Percentiles rank a stretch among this genome's conserved stretches.
phyloP scores from a whole-genome alignment of 2,113 vertebrate genomes.

The Perca schrenkii region DNA sequence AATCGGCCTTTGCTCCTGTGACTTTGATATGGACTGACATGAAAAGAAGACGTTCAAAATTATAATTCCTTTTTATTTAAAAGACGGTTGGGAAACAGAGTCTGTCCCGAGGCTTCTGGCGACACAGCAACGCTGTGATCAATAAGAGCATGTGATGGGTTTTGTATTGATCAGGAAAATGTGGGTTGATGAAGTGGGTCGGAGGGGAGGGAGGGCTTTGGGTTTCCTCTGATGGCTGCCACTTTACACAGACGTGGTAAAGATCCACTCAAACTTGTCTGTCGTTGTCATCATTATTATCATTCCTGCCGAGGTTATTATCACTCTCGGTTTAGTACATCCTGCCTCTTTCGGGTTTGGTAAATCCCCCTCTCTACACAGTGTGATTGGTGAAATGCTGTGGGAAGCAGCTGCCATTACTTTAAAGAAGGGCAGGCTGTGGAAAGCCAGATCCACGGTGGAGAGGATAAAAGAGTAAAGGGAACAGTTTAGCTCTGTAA shows the following conservation, averaged over 20 bases:
- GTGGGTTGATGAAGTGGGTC: slow-evolving; percentile 82
- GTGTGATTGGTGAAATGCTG: slow-evolving; percentile 33
- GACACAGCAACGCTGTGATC: slow-evolving; percentile 77
- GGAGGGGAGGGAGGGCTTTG: slow-evolving; percentile 29
- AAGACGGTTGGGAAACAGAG: slow-evolving; percentile 67
- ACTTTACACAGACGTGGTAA: slow-evolving; percentile 44
- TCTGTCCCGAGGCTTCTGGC: slow-evolving; percentile 76
- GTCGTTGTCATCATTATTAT: slow-evolving; percentile 54
- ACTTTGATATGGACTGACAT: slow-evolving; percentile 80
- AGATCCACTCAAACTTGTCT: slow-evolving; percentile 56
- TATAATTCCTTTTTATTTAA: slow-evolving; percentile 71
- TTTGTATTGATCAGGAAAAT: slow-evolving; percentile 82
- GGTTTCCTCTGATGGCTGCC: slow-evolving; percentile 52
- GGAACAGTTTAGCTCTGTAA: slow-evolving; percentile 69
- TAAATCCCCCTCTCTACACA: slow-evolving; percentile 11
- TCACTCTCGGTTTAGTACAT: slow-evolving; percentile 39
- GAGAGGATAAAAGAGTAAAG: slow-evolving; percentile 64
- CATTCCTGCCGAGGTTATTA: slow-evolving; percentile 55
- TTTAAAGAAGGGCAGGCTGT: slow-evolving; percentile 57
- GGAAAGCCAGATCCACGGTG: slow-evolving; percentile 41
- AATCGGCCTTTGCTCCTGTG: slow-evolving; percentile 61
- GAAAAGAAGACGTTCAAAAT: slow-evolving; percentile 72
- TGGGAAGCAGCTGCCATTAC: slow-evolving; percentile 69
- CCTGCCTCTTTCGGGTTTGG: slow-evolving; percentile 22
- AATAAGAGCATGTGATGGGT: slow-evolving; percentile 82